Evolutionary conservation across 2,797 vertebrate genomes (phyloP).

Genomic region (Hippocampus kuda): DNA sequence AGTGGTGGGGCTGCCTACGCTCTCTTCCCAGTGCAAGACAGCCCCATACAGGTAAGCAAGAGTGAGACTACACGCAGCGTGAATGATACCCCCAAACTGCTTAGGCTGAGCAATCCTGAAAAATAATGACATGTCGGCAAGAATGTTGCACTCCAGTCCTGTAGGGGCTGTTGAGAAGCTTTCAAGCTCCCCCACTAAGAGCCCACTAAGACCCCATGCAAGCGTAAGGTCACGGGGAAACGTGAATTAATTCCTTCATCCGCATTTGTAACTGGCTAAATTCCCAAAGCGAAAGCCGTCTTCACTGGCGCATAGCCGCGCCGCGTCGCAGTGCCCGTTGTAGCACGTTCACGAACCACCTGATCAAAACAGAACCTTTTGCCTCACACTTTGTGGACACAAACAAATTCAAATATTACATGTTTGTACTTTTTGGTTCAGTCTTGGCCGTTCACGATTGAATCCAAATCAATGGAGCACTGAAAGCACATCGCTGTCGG

Average conservation of each 20-base stretch:
- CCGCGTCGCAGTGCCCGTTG: too few relatives aligned
- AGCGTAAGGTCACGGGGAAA: too few relatives aligned
- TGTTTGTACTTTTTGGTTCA: too few relatives aligned
- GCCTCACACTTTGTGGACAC: not conserved
- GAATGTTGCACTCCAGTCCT: not conserved
- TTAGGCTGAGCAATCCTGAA: not conserved
- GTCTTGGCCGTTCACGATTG: not conserved
- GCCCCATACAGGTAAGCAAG: not conserved
- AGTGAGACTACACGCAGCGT: not conserved
- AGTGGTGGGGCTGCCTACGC: slow-evolving; percentile 54
- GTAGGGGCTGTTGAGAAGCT: not conserved
- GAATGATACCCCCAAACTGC: not conserved
- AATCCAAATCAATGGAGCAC: not conserved
- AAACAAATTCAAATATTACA: not conserved
- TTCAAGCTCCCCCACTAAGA: not conserved
- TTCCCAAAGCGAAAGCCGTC: too few relatives aligned
- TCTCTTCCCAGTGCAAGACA: slow-evolving; percentile 1
- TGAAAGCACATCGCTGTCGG: slow-evolving; percentile 5
- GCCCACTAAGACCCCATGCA: too few relatives aligned
- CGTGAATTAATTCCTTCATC: too few relatives aligned
- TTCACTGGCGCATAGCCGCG: too few relatives aligned
- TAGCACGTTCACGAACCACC: too few relatives aligned
- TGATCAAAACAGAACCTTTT: not conserved
- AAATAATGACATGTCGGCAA: not conserved
- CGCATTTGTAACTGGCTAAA: too few relatives aligned